Evolutionary conservation across 1,140 invertebrate species (phyloP).

Genomic region (Drosophila setifemur): DNA sequence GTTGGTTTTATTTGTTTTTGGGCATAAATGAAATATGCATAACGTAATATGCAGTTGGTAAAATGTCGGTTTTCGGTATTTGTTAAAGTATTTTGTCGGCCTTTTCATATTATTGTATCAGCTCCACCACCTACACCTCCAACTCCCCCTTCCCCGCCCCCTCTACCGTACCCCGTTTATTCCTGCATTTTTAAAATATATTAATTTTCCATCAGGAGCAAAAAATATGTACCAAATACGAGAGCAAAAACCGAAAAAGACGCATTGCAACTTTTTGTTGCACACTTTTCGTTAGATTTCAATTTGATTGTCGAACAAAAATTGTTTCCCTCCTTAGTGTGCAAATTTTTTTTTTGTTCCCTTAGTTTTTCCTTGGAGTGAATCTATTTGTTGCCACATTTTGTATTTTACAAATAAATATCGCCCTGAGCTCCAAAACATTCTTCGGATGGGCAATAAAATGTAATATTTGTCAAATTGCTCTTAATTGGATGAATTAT

Average conservation of each 20-base stretch:
- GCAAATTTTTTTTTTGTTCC: not conserved
- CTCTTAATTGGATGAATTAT: conserved; percentile 31
- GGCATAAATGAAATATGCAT: conserved; percentile 68
- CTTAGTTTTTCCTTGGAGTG: conserved; percentile 1
- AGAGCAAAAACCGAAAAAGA: not conserved
- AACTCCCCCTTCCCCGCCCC: not conserved
- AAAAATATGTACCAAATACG: conserved; percentile 2
- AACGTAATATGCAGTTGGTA: conserved; percentile 64
- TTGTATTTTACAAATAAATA: no score
- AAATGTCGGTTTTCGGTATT: conserved; percentile 68
- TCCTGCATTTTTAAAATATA: conserved; percentile 49
- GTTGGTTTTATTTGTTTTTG: conserved; percentile 21
- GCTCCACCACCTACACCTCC: no score
- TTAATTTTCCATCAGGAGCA: conserved; percentile 31
- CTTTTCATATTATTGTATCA: conserved; percentile 49
- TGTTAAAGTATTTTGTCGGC: conserved; percentile 63
- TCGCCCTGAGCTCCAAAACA: no score
- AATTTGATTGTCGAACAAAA: conserved; percentile 17
- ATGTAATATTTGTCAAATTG: conserved; percentile 23
- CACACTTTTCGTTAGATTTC: conserved; percentile 27
- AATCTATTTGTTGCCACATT: conserved; percentile 10
- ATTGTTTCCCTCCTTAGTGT: not conserved
- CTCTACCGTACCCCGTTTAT: not conserved
- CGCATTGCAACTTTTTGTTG: conserved; percentile 9
- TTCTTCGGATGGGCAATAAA: conserved; percentile 1